phyloP scores from a whole-genome alignment of 2,888 invertebrate genomes.

The Cryptophagus acutangulus region DNA sequence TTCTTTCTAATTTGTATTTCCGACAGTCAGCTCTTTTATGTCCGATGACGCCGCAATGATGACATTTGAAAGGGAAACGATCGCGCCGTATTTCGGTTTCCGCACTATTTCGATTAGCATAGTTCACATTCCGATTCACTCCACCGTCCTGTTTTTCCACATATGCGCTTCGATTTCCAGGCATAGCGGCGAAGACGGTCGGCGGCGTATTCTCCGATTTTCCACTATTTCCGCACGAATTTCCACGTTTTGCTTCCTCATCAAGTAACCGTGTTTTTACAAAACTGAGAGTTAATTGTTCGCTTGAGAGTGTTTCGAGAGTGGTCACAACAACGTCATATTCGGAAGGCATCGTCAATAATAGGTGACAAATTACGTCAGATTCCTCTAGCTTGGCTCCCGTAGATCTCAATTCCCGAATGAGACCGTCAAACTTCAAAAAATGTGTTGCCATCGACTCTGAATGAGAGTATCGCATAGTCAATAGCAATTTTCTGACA shows the following conservation, averaged over 20 bases:
- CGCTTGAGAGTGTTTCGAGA: slow-evolving; percentile 26
- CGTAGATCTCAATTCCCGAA: slow-evolving; percentile 21
- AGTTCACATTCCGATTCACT: too few relatives aligned
- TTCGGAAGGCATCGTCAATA: slow-evolving; percentile 22
- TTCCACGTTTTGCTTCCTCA: slow-evolving; percentile 27
- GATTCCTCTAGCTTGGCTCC: slow-evolving; percentile 26
- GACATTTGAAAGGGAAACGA: too few relatives aligned
- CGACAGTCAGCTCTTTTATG: too few relatives aligned
- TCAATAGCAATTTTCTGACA: slow-evolving; percentile 20
- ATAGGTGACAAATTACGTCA: slow-evolving; percentile 25
- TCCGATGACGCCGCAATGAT: too few relatives aligned
- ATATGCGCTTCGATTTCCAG: too few relatives aligned
- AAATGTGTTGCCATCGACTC: slow-evolving; percentile 26
- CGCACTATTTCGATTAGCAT: too few relatives aligned
- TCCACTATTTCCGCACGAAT: too few relatives aligned
- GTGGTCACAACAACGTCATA: slow-evolving; percentile 29
- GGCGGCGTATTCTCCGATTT: too few relatives aligned
- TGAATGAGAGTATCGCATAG: slow-evolving; percentile 17
- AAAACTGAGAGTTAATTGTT: slow-evolving; percentile 26
- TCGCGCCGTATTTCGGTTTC: too few relatives aligned
- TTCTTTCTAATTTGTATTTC: too few relatives aligned
- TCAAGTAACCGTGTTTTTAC: slow-evolving; percentile 25
- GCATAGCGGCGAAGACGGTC: too few relatives aligned
- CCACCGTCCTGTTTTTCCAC: too few relatives aligned
- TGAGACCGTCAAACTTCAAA: slow-evolving; percentile 24